phyloP scores from a whole-genome alignment of 2,113 vertebrate genomes.

The Cygnus buccinator region DNA sequence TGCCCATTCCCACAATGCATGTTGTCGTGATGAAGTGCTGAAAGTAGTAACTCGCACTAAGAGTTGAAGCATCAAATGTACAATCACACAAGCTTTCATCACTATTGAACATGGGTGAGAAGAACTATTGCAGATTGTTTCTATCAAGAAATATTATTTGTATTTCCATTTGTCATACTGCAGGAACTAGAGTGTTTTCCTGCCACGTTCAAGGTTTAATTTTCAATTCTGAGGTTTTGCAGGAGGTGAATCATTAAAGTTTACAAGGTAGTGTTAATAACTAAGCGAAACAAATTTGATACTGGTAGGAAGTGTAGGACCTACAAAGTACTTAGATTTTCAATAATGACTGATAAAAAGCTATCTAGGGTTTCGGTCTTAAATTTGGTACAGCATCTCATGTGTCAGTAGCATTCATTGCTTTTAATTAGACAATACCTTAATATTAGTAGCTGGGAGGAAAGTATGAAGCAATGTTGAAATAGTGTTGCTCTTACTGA shows the following conservation, averaged over 20 bases:
- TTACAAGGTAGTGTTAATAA: not conserved
- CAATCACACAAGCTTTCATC: not conserved
- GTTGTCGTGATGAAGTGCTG: not conserved
- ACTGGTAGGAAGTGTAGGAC: not conserved
- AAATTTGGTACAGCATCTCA: not conserved
- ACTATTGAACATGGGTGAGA: not conserved
- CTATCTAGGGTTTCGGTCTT: not conserved
- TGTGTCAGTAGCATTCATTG: not conserved
- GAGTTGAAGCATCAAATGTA: not conserved
- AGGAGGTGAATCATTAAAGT: not conserved
- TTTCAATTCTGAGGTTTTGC: not conserved
- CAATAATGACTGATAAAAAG: no score
- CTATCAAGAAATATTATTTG: not conserved
- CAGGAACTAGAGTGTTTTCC: not conserved
- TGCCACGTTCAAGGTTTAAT: not conserved
- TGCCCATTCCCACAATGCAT: not conserved
- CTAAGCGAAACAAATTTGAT: not conserved
- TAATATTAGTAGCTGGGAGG: not conserved
- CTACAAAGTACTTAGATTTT: not conserved
- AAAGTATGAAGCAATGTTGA: not conserved
- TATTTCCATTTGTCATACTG: not conserved
- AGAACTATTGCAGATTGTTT: not conserved
- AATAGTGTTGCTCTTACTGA: not conserved
- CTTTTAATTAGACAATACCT: not conserved
- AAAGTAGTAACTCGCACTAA: not conserved